phyloP scores from a whole-genome alignment of 2,888 invertebrate species.

The Spisula subtruncata region DNA sequence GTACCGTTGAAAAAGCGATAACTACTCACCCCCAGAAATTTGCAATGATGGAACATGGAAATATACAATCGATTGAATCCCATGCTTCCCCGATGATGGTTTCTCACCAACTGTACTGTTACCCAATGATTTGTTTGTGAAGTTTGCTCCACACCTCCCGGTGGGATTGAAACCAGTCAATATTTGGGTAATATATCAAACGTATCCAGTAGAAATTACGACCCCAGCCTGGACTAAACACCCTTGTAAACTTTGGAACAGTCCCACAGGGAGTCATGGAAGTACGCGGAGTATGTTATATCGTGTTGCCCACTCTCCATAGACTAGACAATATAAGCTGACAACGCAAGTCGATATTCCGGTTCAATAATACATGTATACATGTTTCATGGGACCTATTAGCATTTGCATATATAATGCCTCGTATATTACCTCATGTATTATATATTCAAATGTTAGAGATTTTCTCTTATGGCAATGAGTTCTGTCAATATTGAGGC shows the following conservation, averaged over 20 bases:
- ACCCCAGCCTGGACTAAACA: neutral
- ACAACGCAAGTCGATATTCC: neutral
- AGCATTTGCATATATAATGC: slow-evolving; percentile 2
- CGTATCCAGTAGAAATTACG: neutral
- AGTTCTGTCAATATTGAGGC: no score
- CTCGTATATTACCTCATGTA: neutral
- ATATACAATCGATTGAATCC: no score
- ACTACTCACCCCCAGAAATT: no score
- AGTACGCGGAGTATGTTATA: neutral
- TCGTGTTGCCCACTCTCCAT: neutral
- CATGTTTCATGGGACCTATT: neutral
- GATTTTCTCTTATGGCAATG: neutral
- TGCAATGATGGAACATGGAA: no score
- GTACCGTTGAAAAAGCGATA: no score
- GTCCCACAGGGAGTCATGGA: neutral
- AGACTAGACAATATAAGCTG: neutral
- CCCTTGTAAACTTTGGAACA: neutral
- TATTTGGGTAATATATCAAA: neutral
- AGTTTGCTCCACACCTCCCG: neutral
- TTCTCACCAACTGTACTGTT: neutral
- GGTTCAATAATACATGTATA: neutral
- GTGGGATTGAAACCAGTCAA: neutral
- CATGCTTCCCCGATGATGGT: no score
- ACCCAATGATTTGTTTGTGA: neutral
- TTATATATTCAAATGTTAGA: neutral